Evolutionary conservation across 2,113 vertebrate genomes (phyloP), one percentile per base, ranked within the genome.

Genomic region (Chlamydotis undulata): DNA sequence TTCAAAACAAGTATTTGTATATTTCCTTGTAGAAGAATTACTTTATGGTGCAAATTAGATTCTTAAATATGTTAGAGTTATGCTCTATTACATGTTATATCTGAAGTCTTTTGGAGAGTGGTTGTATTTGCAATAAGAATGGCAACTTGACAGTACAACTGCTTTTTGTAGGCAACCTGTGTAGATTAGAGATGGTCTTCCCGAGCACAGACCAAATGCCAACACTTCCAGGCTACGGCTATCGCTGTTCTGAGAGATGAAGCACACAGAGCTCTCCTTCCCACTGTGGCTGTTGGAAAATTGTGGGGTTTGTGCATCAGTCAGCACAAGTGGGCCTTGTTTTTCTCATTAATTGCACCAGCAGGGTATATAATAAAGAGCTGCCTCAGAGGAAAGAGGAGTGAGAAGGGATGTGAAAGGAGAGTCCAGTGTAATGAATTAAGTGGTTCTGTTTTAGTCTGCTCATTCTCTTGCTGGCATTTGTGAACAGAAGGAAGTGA

Each of bases 341-440:
- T 94, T 89, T 90, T 60, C 68, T 92, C 77, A 83, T 95, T 95
- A 95, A 89, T 75, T 94, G 64, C 29, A 94, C 52, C 86, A 95
- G 69, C 69, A 94, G 65, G 41, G 25, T 81, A 78, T 53, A 31
- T 50, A 74, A 93, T 35, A 89, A 94, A 86, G 80, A 93, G 71
- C 52, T 94, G 71, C 28, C 61, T 93, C 88, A n/a, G 71, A 93
- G 68, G 35, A 55, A 86, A 91, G 57, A 41, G 26, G 41, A 74
- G 33, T 24, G 33, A 95, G 25, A 83, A 57, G 29, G 52, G 39
- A 78, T 18, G 53, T 28, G 25, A 50, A 82, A 75, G 53, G 7
- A 59, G 19, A 75, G 33, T 26, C 80, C 73, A 65, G 35, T 29
- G 8, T 79, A 79, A 77, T 73, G 18, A 52, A 77, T 26, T 21